Conservation (phyloP, 2,888 invertebrate genomes). For the Tortrix viridana region DNA sequence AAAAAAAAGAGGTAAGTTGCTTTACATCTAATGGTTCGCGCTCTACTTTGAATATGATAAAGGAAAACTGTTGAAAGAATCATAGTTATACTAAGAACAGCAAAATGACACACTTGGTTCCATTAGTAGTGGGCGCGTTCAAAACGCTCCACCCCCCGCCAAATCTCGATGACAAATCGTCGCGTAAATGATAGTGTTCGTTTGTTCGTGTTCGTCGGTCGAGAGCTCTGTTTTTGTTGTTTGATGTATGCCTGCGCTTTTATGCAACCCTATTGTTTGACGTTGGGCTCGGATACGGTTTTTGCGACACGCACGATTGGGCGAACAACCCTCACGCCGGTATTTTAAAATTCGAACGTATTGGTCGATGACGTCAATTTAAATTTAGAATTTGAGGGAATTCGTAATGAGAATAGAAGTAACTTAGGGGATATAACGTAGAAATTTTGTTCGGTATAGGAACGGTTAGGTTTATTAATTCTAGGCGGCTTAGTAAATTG, state of each 20-base stretch:
- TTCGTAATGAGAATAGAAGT: background rate
- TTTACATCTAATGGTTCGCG: too few species aligned
- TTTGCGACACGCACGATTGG: constrained; percentile 57
- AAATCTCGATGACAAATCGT: constrained; percentile 82
- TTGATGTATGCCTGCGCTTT: constrained; percentile 75
- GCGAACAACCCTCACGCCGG: constrained; percentile 40
- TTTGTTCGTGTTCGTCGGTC: constrained; percentile 56
- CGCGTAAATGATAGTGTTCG: constrained; percentile 81
- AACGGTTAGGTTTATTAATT: too few species aligned
- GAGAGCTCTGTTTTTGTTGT: constrained; percentile 78
- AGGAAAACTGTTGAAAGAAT: too few species aligned
- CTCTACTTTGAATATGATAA: too few species aligned
- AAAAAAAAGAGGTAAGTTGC: too few species aligned
- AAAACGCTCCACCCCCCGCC: constrained; percentile 57
- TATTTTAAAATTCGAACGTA: constrained; percentile 24
- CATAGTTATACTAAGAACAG: too few species aligned
- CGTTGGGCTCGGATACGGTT: constrained; percentile 51
- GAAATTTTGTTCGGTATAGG: too few species aligned
- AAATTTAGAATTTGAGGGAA: constrained; percentile 5
- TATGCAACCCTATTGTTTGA: constrained; percentile 63
- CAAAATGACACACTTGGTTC: constrained; percentile 28
- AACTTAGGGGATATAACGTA: background rate
- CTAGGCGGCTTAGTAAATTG: too few species aligned
- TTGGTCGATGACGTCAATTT: background rate
- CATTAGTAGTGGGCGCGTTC: constrained; percentile 52